Evolutionary conservation across 2,888 invertebrate genomes (phyloP).

Genomic region (Hypercompe scribonia): DNA sequence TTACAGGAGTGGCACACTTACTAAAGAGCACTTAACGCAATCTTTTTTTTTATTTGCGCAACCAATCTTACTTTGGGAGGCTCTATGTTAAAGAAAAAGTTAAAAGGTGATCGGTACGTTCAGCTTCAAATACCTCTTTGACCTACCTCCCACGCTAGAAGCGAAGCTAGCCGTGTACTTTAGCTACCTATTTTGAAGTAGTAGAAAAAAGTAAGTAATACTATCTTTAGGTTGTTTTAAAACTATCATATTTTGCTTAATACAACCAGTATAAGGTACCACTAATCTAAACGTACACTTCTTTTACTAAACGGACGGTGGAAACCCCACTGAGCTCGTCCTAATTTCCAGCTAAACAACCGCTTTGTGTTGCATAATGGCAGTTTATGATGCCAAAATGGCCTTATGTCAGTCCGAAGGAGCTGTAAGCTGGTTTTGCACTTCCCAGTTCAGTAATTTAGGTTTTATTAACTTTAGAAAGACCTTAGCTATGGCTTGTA

Average conservation of each 20-base stretch:
- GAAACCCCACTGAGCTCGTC: constrained; percentile 45
- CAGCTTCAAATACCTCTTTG: too few species aligned
- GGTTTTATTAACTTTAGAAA: neutral
- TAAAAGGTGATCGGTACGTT: too few species aligned
- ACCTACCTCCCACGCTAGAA: neutral
- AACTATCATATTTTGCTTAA: neutral
- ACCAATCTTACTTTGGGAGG: too few species aligned
- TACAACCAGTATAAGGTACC: neutral
- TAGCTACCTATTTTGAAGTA: neutral
- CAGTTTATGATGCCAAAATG: constrained; percentile 38
- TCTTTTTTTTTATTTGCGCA: too few species aligned
- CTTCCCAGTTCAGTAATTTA: neutral
- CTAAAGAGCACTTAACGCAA: neutral
- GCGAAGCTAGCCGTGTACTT: too few species aligned
- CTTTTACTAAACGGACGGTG: constrained; percentile 23
- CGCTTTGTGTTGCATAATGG: constrained; percentile 50
- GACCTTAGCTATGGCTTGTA: too few species aligned
- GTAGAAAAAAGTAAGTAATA: neutral
- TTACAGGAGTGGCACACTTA: neutral
- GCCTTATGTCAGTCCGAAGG: constrained; percentile 31
- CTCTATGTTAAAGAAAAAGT: too few species aligned
- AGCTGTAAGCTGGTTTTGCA: constrained; percentile 17
- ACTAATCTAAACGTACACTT: constrained; percentile 15
- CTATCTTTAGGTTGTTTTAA: neutral
- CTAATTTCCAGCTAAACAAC: constrained; percentile 52